A percentile compares a stretch with the other conserved stretches of the same genome.
These are phyloP conservation scores for Meteorus colon DNA, from an alignment of 2,888 invertebrate genomes.

Conservation along the genomic window DNA sequence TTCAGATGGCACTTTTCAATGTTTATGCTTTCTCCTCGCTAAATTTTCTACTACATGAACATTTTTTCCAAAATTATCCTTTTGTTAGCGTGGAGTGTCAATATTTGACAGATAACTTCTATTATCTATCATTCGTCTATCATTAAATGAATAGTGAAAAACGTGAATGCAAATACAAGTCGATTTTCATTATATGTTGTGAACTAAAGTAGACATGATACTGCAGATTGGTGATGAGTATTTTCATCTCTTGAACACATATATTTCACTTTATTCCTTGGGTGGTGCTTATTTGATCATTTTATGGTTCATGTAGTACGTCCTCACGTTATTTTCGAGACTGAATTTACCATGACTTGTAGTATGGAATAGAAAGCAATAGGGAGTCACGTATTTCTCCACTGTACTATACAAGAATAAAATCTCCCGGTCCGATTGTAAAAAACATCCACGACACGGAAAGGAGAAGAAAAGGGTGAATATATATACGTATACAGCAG, in stretches of 20 bases:
- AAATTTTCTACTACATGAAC: too few relatives aligned
- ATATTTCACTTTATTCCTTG: not conserved
- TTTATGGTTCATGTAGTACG: not conserved
- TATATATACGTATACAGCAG: conserved; percentile 42
- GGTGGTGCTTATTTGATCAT: not conserved
- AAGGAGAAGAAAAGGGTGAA: conserved; percentile 52
- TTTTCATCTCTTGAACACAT: not conserved
- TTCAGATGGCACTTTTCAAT: too few relatives aligned
- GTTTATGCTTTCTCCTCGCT: too few relatives aligned
- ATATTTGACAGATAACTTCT: too few relatives aligned
- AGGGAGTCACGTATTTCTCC: conserved; percentile 28
- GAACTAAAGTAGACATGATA: too few relatives aligned
- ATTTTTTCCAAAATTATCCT: too few relatives aligned
- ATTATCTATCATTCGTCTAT: too few relatives aligned
- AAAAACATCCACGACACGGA: conserved; percentile 41
- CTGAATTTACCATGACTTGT: conserved; percentile 20
- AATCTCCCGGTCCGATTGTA: conserved; percentile 45
- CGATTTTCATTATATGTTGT: too few relatives aligned
- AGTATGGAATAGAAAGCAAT: not conserved
- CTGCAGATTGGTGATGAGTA: not conserved
- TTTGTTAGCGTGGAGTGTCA: too few relatives aligned
- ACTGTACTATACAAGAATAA: conserved; percentile 38
- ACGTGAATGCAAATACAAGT: too few relatives aligned
- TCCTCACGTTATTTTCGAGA: not conserved
- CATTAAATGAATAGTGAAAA: too few relatives aligned